Evolutionary conservation across 2,113 vertebrate genomes (phyloP).

Genomic region (Cichladusa arquata): DNA sequence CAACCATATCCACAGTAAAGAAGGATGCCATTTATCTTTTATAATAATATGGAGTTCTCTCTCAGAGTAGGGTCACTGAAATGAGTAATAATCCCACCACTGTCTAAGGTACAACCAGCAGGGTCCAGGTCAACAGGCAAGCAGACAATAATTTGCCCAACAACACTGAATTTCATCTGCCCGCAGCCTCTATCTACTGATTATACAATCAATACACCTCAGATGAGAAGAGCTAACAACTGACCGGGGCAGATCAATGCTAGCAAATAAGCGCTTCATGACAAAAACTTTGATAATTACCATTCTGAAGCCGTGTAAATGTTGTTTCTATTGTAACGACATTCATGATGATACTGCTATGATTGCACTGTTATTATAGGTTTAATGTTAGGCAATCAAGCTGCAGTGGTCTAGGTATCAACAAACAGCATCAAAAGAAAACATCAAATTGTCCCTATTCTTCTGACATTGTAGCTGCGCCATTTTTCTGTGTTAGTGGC

Average conservation of each 20-base stretch:
- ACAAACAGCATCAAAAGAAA: constrained; percentile 96
- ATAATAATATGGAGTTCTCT: constrained; percentile 77
- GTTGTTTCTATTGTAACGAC: constrained; percentile 87
- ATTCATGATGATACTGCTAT: constrained; percentile 97
- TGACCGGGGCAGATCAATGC: constrained; percentile 98
- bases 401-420: constrained; percentile 99
- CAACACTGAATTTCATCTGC: constrained; percentile 97
- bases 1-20: constrained; percentile 65
- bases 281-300: constrained; percentile 96
- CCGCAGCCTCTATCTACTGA: constrained; percentile 92
- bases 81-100: constrained; percentile 81
- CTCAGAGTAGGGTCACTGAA: constrained; percentile 76
- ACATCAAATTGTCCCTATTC: constrained; percentile 98
- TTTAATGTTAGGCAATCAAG: constrained; percentile 99
- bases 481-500: constrained; percentile 85
- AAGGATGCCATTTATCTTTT: constrained; percentile 85
- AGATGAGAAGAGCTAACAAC: constrained; percentile 99
- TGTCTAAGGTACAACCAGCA: constrained; percentile 81
- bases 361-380: constrained; percentile 99
- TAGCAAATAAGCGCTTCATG: constrained; percentile 97
- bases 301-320: constrained; percentile 90
- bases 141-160: constrained; percentile 97
- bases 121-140: constrained; percentile 92
- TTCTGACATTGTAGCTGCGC: constrained; percentile 91
- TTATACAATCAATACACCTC: constrained; percentile 98